A percentile compares a stretch with the other conserved stretches of the same genome.
These are phyloP conservation scores for Euzophera pinguis DNA, from an alignment of 2,888 invertebrate species.

Conservation along the genomic window DNA sequence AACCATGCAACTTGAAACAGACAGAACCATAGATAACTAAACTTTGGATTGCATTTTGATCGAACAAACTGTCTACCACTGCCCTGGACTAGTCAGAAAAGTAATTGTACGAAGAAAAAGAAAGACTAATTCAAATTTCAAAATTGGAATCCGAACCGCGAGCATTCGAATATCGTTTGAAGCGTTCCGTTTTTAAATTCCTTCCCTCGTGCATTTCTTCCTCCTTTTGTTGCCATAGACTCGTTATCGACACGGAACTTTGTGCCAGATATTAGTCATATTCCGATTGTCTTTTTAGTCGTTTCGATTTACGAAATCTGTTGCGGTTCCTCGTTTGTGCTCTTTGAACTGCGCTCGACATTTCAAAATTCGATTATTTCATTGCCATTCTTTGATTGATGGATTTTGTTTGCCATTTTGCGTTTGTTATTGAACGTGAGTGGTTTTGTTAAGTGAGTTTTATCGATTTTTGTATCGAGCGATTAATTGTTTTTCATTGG, in stretches of 20 bases:
- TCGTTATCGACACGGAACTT: constrained; percentile 68
- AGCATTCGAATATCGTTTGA: constrained; percentile 27
- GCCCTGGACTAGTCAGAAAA: constrained; percentile 3
- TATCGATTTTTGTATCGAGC: constrained; percentile 28
- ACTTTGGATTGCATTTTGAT: constrained; percentile 9
- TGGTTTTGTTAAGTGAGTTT: constrained; percentile 62
- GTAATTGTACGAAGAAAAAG: constrained; percentile 18
- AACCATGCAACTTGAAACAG: constrained; percentile 39
- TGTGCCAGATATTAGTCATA: constrained; percentile 71
- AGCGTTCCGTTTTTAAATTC: constrained; percentile 52
- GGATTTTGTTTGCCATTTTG: constrained; percentile 54
- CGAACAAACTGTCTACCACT: background rate
- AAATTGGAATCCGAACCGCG: constrained; percentile 29
- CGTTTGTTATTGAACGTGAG: constrained; percentile 45
- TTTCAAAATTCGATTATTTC: constrained; percentile 73
- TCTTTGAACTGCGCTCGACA: constrained; percentile 71
- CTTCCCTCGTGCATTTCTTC: constrained; percentile 45
- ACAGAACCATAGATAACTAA: background rate
- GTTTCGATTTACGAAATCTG: constrained; percentile 55
- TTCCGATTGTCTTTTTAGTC: constrained; percentile 40
- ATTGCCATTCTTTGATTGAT: constrained; percentile 76
- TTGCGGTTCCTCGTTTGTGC: constrained; percentile 69
- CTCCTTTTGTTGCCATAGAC: constrained; percentile 59
- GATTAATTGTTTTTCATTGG: constrained; percentile 18
- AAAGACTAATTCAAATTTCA: constrained; percentile 34